These are phyloP conservation scores for Cryptocheilus praepositus DNA, from an alignment of 2,888 invertebrate genomes.

Conservation along the genomic window DNA sequence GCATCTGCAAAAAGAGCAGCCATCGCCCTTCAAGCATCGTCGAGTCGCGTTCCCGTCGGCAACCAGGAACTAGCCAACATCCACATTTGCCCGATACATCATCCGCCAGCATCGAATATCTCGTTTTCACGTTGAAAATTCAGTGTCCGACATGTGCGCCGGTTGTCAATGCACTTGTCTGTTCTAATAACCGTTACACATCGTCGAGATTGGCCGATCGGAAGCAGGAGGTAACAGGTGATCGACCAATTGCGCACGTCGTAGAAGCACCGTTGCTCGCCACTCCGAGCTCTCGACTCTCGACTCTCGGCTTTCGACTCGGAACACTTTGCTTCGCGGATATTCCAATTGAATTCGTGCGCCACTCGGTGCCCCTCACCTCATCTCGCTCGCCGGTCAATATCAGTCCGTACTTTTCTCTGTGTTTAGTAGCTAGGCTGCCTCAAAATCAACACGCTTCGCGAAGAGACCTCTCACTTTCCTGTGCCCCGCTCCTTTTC, in stretches of 20 bases:
- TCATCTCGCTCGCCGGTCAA: too few relatives aligned
- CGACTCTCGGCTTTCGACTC: neutral
- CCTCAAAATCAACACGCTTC: constrained; percentile 16
- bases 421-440: neutral
- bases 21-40: too few relatives aligned
- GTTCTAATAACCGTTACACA: constrained; percentile 23
- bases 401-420: too few relatives aligned
- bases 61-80: too few relatives aligned
- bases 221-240: constrained; percentile 67
- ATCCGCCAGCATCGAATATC: too few relatives aligned
- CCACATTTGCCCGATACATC: too few relatives aligned
- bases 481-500: neutral
- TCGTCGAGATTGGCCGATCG: constrained; percentile 61
- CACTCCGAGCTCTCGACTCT: neutral
- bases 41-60: too few relatives aligned
- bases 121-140: too few relatives aligned
- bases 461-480: constrained; percentile 11
- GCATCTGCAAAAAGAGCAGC: too few relatives aligned
- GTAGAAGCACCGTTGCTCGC: constrained; percentile 4
- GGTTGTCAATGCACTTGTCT: constrained; percentile 42
- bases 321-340: neutral
- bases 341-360: neutral
- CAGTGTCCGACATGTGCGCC: constrained; percentile 20
- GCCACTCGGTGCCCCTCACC: neutral
- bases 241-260: constrained; percentile 62